A percentile compares a stretch with the other conserved stretches of the same genome.
Evolutionary conservation across 2,888 invertebrate species (phyloP).

Genomic region (Acleris literana): DNA sequence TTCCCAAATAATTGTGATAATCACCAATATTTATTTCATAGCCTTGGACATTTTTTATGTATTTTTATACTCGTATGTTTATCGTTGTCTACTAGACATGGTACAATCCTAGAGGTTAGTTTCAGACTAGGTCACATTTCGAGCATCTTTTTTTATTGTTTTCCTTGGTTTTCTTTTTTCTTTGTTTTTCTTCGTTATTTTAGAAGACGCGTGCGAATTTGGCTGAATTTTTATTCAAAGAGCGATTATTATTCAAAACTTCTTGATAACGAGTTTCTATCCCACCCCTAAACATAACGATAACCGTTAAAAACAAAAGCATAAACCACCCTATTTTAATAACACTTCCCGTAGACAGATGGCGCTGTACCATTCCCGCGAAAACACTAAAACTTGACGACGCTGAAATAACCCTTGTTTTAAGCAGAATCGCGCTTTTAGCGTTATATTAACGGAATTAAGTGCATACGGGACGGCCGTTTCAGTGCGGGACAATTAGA

Average conservation of each 20-base stretch:
- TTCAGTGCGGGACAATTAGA: conserved; percentile 75
- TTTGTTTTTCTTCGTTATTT: too few relatives aligned
- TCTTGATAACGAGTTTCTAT: neutral
- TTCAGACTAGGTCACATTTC: too few relatives aligned
- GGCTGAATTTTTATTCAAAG: too few relatives aligned
- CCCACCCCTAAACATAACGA: conserved; percentile 11
- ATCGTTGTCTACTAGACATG: too few relatives aligned
- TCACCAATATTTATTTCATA: too few relatives aligned
- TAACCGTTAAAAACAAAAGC: conserved; percentile 34
- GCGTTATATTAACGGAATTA: conserved; percentile 75
- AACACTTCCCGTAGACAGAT: conserved; percentile 52
- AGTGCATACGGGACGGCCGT: conserved; percentile 74
- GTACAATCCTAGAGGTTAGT: too few relatives aligned
- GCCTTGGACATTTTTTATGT: too few relatives aligned
- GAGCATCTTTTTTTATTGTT: too few relatives aligned
- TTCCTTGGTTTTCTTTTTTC: too few relatives aligned
- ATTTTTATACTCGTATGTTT: too few relatives aligned
- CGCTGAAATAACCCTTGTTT: conserved; percentile 66
- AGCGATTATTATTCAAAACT: conserved; percentile 1
- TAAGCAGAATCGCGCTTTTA: conserved; percentile 70
- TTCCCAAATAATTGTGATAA: too few relatives aligned
- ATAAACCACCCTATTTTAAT: conserved; percentile 37
- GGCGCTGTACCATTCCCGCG: conserved; percentile 44
- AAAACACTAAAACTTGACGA: conserved; percentile 69
- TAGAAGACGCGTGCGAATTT: too few relatives aligned